Percentiles rank a stretch among this genome's conserved stretches.
phyloP scores from a whole-genome alignment of 2,113 vertebrate species.

The Elaphurus davidianus region DNA sequence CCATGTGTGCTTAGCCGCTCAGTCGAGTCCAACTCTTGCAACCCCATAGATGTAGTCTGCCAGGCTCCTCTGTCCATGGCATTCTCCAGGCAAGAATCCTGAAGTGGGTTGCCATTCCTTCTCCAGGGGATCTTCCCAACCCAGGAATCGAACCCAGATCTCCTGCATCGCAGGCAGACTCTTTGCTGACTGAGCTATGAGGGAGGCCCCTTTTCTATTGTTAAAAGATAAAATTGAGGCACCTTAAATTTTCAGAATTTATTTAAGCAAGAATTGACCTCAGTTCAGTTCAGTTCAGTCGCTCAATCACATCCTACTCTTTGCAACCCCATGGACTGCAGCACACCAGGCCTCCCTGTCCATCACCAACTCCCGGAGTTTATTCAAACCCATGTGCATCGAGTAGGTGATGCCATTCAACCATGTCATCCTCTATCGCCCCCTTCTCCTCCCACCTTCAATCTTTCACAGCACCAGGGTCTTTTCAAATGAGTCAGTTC shows the following conservation, averaged over 20 bases:
- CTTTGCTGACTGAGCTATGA: neutral
- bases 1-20: neutral
- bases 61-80: neutral
- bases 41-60: neutral
- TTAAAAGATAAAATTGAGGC: neutral
- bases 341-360: neutral
- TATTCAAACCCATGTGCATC: neutral
- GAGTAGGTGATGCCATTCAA: neutral
- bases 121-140: neutral
- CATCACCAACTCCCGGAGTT: neutral
- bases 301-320: neutral
- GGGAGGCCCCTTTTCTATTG: neutral
- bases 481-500: neutral
- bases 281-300: neutral
- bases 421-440: neutral
- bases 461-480: neutral
- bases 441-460: neutral
- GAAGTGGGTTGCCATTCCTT: neutral
- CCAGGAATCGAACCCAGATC: neutral
- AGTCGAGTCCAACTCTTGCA: fast-evolving
- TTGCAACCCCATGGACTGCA: neutral
- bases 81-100: neutral
- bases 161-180: neutral
- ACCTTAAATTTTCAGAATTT: neutral
- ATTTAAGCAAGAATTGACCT: neutral